phyloP scores from a whole-genome alignment of 2,888 invertebrate species.

The Phoenoteleia sp. region DNA sequence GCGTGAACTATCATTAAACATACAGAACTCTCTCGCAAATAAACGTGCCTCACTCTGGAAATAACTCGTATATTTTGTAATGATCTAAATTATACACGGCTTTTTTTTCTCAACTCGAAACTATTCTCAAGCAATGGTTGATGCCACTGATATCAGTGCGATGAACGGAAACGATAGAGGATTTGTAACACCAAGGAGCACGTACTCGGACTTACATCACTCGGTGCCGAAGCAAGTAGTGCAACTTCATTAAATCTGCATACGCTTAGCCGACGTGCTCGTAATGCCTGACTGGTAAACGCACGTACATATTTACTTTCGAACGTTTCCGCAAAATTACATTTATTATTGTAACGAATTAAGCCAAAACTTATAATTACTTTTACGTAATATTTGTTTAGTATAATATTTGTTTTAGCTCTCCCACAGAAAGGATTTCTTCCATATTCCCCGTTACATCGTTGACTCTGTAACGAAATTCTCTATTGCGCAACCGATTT shows the following conservation, averaged over 20 bases:
- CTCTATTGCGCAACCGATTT: too few relatives aligned
- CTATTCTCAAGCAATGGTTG: slow-evolving; percentile 40
- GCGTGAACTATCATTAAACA: neutral
- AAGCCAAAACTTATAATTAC: slow-evolving; percentile 28
- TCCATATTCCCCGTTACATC: too few relatives aligned
- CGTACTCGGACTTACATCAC: slow-evolving; percentile 72
- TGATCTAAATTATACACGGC: neutral
- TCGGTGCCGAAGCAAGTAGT: slow-evolving; percentile 41
- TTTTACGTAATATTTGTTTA: slow-evolving; percentile 10
- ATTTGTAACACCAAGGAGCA: slow-evolving; percentile 40
- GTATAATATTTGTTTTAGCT: too few relatives aligned
- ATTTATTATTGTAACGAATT: slow-evolving; percentile 39
- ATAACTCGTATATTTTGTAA: slow-evolving; percentile 28
- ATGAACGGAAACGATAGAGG: slow-evolving; percentile 70
- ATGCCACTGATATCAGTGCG: slow-evolving; percentile 42
- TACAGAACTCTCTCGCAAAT: neutral
- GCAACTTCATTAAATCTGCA: slow-evolving; percentile 76
- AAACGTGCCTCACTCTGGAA: neutral
- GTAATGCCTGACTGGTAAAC: slow-evolving; percentile 6
- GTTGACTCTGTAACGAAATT: too few relatives aligned
- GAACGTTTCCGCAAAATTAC: slow-evolving; percentile 40
- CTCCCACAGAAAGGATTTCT: too few relatives aligned
- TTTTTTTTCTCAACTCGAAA: slow-evolving; percentile 27
- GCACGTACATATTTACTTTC: slow-evolving; percentile 36
- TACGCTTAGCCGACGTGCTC: slow-evolving; percentile 30